These are phyloP conservation scores for Ichneumoninae sp. DNA, from an alignment of 2,888 invertebrate species.

Conservation along the genomic window DNA sequence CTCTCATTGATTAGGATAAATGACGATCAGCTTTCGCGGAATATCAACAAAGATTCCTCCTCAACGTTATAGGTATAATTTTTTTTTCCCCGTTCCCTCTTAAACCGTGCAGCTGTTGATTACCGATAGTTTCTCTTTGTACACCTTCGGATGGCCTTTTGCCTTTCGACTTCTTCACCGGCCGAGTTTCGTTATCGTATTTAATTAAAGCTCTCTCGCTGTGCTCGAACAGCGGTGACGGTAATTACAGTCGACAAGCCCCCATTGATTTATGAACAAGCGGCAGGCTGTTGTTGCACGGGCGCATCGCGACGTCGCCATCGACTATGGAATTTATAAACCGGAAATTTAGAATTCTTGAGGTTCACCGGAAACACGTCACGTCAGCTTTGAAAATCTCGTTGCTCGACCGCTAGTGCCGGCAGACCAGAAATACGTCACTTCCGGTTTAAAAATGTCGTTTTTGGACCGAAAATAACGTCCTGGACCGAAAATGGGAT, in stretches of 20 bases:
- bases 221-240: conserved; percentile 30
- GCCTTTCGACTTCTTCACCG: conserved; percentile 3
- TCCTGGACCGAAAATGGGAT: background rate
- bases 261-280: conserved; percentile 46
- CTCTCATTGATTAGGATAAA: conserved; percentile 51
- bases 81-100: conserved; percentile 9
- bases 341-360: background rate
- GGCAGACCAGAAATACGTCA: no score
- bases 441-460: no score
- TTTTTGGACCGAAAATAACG: no score
- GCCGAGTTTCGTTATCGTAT: conserved; percentile 34
- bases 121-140: conserved; percentile 27
- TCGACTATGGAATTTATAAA: conserved; percentile 12
- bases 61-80: conserved; percentile 7
- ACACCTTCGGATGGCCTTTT: conserved; percentile 20
- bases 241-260: conserved; percentile 36
- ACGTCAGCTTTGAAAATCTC: background rate
- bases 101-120: conserved; percentile 23
- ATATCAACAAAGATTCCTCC: conserved; percentile 48
- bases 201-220: conserved; percentile 31
- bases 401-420: no score
- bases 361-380: background rate
- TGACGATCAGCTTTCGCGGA: conserved; percentile 53
- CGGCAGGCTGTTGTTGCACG: background rate
- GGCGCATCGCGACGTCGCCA: background rate